Evolutionary conservation across 2,797 vertebrate species (phyloP), one percentile per base, ranked within the genome.

Genomic region (Notolepis coatsorum): DNA sequence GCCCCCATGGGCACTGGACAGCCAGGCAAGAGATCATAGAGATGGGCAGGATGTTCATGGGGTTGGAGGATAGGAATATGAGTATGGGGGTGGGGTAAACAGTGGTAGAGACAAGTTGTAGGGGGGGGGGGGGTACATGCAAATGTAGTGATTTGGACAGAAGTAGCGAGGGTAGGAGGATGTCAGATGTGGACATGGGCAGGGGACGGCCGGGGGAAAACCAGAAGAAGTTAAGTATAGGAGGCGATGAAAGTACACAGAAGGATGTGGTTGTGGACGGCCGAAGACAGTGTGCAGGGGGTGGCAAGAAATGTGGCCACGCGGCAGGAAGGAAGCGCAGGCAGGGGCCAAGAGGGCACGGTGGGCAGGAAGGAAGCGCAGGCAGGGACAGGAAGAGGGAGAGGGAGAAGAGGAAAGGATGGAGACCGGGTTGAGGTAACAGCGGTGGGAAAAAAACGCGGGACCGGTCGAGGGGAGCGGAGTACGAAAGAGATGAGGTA

Each of bases 1-100:
- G 70, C 90, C 91, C 91, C 92, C 88, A 90, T 79, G 89, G 92
- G 93, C 92, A 90, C 93, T 94, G 88, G 45, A 80, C 18, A 55
- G 2, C 62, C 42, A 50, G 33, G 2, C 7, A 30, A 7, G 47
- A 39, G 38, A 12, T 12, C 23, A 20, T 31, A 9, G 12, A 12
- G 39, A 4, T 12, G 61, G 21, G 5, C 18, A 12, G 30, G 0
- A 21, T 17, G 18, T 1, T 5, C 18, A 33, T n/a, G 15, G 12
- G 28, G n/a, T 53, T 8, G 13, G 25, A 18, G 9, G 15, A 20
- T 18, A 24, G n/a, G 20, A 28, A 33, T 1, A 13, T 24, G 33
- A 9, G 23, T 12, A 53, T 23, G 25, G 39, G 21, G 17, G 38
- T 30, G 25, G 61, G 45, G 48, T 30, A 31, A 5, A 30, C 5